Percentiles rank a stretch among this genome's conserved stretches.
Evolutionary conservation across 2,797 vertebrate genomes (phyloP).

Genomic region (Gymnocypris eckloni): DNA sequence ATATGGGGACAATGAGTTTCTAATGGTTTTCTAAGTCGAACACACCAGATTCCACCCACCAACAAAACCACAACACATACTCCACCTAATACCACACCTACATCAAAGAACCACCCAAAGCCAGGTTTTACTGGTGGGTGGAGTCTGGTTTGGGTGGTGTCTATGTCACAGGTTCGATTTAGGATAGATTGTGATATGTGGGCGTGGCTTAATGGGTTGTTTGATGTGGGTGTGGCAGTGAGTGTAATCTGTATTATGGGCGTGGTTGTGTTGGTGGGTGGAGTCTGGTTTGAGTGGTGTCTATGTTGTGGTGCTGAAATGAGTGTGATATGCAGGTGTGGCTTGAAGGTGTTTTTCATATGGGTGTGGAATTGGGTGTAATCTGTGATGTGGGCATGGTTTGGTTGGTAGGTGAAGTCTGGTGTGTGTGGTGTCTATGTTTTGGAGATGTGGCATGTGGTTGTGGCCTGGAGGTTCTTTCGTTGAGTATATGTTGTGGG

Average conservation of each 20-base stretch:
- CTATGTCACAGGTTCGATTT: neutral
- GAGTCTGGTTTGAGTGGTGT: neutral
- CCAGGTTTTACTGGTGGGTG: neutral
- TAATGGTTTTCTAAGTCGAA: too few relatives aligned
- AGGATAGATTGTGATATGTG: neutral
- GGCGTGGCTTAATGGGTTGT: neutral
- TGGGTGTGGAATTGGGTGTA: neutral
- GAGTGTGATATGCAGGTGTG: neutral
- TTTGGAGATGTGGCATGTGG: too few relatives aligned
- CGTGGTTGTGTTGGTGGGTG: neutral
- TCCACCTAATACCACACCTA: neutral
- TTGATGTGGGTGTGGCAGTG: neutral
- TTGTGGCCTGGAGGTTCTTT: neutral
- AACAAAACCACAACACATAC: neutral
- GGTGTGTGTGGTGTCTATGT: neutral
- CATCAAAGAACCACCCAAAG: too few relatives aligned
- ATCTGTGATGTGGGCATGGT: neutral
- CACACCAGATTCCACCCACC: neutral
- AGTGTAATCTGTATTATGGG: neutral
- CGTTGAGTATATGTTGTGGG: neutral
- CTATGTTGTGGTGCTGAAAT: neutral
- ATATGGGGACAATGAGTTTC: neutral
- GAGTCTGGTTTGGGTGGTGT: neutral
- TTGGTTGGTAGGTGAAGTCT: neutral
- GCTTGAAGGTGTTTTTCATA: neutral